Conservation (phyloP, 2,113 vertebrate genomes). For the Caracal caracal region DNA sequence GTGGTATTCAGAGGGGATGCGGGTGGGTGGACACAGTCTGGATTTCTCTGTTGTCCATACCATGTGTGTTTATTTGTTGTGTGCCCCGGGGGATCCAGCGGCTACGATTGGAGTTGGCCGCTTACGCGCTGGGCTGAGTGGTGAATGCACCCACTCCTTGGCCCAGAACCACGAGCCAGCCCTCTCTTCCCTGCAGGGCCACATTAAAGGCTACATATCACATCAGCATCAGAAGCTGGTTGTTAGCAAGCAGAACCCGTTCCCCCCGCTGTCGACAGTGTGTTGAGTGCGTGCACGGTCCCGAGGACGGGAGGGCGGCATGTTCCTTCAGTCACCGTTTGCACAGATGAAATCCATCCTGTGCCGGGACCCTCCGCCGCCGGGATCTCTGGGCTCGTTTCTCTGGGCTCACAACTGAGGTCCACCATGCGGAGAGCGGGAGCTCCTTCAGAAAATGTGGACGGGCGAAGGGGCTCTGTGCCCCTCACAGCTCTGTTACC, state of each 20-base stretch:
- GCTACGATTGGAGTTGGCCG: accelerated
- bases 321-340: background rate
- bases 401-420: background rate
- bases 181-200: slow-evolving; percentile 87
- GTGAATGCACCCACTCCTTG: too few species aligned
- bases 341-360: background rate
- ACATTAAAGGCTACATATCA: slow-evolving; percentile 99
- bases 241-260: slow-evolving; percentile 98
- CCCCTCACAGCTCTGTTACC: background rate
- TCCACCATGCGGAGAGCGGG: background rate
- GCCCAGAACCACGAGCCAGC: background rate
- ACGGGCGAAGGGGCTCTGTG: background rate
- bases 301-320: background rate
- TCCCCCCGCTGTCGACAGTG: slow-evolving; percentile 93
- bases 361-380: background rate
- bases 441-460: background rate
- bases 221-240: slow-evolving; percentile 99
- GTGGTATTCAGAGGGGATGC: background rate
- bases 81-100: too few species aligned
- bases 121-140: accelerated
- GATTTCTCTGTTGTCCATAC: accelerated
- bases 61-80: background rate
- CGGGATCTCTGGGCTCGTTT: background rate
- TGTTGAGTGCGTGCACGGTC: slow-evolving; percentile 81
- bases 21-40: background rate